These are phyloP conservation scores for Yponomeuta evonymella DNA, from an alignment of 2,888 invertebrate genomes.

Conservation along the genomic window DNA sequence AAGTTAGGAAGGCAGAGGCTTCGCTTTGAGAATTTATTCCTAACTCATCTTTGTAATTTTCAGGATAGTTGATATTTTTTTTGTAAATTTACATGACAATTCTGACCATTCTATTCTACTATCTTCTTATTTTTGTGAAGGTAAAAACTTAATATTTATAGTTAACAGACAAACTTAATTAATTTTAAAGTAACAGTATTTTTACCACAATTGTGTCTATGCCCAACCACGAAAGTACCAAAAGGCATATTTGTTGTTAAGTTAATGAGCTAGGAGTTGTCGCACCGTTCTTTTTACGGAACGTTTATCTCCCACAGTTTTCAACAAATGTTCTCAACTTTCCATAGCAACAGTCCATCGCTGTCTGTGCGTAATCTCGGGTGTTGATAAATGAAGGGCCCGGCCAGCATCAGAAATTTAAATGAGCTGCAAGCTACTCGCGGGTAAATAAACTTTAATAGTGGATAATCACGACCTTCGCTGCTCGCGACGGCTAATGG, in stretches of 20 bases:
- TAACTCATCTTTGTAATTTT: too few relatives aligned
- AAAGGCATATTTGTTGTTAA: too few relatives aligned
- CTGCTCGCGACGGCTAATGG: constrained; percentile 10
- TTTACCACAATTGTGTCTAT: too few relatives aligned
- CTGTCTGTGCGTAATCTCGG: neutral
- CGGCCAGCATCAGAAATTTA: constrained; percentile 21
- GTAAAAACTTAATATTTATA: too few relatives aligned
- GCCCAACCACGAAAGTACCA: too few relatives aligned
- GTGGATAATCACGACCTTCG: constrained; percentile 17
- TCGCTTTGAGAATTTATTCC: neutral
- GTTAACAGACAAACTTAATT: too few relatives aligned
- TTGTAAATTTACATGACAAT: too few relatives aligned
- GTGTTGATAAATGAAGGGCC: constrained; percentile 22
- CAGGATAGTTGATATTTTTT: too few relatives aligned
- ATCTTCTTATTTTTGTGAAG: too few relatives aligned
- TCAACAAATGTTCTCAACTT: neutral
- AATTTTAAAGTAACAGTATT: too few relatives aligned
- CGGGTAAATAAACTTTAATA: constrained; percentile 23
- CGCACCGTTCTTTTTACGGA: neutral
- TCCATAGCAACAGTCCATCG: neutral
- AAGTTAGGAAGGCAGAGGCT: neutral
- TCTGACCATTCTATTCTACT: too few relatives aligned
- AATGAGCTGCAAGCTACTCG: constrained; percentile 21
- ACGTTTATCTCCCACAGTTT: neutral
- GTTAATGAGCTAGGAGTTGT: neutral